phyloP scores from a whole-genome alignment of 92 coral and sea anemone species.

The Desmophyllum pertusum region DNA sequence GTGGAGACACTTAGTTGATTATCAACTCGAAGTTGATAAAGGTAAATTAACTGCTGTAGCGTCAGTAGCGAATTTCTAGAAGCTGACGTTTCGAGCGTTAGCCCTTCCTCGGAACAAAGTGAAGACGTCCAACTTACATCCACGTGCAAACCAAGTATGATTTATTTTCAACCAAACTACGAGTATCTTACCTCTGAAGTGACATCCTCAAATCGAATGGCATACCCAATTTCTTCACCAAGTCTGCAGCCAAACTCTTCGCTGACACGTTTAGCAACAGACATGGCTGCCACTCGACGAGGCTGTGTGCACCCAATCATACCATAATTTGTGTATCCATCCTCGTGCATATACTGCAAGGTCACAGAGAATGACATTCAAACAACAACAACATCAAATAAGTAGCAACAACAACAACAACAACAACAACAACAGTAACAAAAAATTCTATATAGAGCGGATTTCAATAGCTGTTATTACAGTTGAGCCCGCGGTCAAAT shows the following conservation, averaged over 20 bases:
- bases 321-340: slow-evolving; percentile 97
- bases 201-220: slow-evolving; percentile 99
- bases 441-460: background rate
- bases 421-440: slow-evolving; percentile 10
- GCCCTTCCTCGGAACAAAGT: no score
- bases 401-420: background rate
- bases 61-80: no score
- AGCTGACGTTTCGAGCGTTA: no score
- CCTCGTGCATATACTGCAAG: slow-evolving; percentile 94
- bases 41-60: no score
- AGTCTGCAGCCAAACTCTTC: slow-evolving; percentile 85
- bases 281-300: slow-evolving; percentile 99
- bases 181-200: slow-evolving; percentile 74
- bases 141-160: background rate
- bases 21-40: no score
- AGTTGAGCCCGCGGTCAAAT: no score
- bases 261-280: slow-evolving; percentile 99
- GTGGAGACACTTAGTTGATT: no score
- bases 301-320: slow-evolving; percentile 99
- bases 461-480: background rate
- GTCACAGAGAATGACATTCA: no score
- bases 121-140: background rate
- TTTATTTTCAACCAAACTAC: background rate
- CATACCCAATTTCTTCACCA: slow-evolving; percentile 97
- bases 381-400: background rate